Evolutionary conservation across 2,113 vertebrate species (phyloP).

Genomic region (Larimichthys polyactis): DNA sequence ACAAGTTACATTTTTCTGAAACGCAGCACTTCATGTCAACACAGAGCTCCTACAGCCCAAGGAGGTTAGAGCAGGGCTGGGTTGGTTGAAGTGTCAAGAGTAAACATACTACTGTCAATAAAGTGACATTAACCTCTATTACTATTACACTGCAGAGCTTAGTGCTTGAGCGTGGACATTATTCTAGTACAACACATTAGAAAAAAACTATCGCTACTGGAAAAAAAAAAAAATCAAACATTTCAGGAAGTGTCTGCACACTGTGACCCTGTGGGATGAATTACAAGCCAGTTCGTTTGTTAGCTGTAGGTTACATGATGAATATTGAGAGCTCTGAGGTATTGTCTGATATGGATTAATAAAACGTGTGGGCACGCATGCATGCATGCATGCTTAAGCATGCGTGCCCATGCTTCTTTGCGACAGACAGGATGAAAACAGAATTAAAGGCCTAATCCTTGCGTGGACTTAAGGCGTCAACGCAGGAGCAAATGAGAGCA

Average conservation of each 20-base stretch:
- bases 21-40: not conserved
- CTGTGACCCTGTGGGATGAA: slow-evolving; percentile 3
- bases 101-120: not conserved
- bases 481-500: slow-evolving; percentile 54
- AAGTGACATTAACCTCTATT: not conserved
- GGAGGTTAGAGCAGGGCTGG: slow-evolving; percentile 1
- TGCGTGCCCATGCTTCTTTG: slow-evolving; percentile 54
- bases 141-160: not conserved
- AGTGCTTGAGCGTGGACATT: not conserved
- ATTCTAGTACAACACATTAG: not conserved
- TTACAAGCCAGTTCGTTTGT: slow-evolving; percentile 10
- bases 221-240: slow-evolving; percentile 1
- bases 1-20: slow-evolving; percentile 36
- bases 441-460: slow-evolving; percentile 71
- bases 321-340: slow-evolving; percentile 27
- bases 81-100: slow-evolving; percentile 8
- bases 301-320: slow-evolving; percentile 21
- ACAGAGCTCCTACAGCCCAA: not conserved
- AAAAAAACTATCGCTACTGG: not conserved
- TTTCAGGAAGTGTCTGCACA: slow-evolving; percentile 8
- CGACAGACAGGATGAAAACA: slow-evolving; percentile 66
- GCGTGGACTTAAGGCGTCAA: slow-evolving; percentile 62
- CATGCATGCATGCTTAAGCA: slow-evolving; percentile 61
- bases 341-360: slow-evolving; percentile 60
- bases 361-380: slow-evolving; percentile 31